Evolutionary conservation across 2,888 invertebrate genomes (phyloP), one percentile per base, ranked within the genome.

Genomic region (Panopea generosa): DNA sequence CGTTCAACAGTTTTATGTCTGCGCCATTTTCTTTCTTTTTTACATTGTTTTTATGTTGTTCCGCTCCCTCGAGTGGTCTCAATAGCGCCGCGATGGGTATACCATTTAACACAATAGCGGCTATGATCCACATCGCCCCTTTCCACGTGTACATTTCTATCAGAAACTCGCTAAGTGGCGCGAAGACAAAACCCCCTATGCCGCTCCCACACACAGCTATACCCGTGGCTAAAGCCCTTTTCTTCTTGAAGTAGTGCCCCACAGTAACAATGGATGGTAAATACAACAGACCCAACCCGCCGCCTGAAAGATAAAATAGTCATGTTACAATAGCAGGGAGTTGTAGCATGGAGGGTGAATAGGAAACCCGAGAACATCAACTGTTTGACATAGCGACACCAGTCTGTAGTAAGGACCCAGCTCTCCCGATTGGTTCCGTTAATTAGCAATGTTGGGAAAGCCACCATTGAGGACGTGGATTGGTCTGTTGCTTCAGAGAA

Each of bases 201-300:
- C 99, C 99, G 0, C 98, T 98, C 24, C 99, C 99, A 90, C 99
- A 98, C 11, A 99, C 96, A 0, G 98, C 97, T 59, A 99, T 95
- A 2, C 99, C 99, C 0, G 98, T 98, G 0, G 99, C 99, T 60
- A 99, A 93, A 0, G 98, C 98, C 68, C 99, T 94, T 95, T 97
- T 97, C 92, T 96, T 96, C 93, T 99, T 98, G 93, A 99, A 99
- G 94, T 99, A 99, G 93, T 97, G 98, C n/a, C 98, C 98, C 38
- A 98, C 97, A n/a, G 96, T 96, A 86, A 99, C 96, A 43, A 98
- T 97, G 1, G 98, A 96, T 0, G 99, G 98, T 85, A 98, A 96
- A 93, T 98, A 99, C 85, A 98, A 96, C 94, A 98, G 95, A 65
- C 98, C 98, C 89, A 97, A 96, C 1, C 98, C 98, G 83, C 97